Conservation (phyloP, 2,888 invertebrate genomes). For the Phoronis australis region DNA sequence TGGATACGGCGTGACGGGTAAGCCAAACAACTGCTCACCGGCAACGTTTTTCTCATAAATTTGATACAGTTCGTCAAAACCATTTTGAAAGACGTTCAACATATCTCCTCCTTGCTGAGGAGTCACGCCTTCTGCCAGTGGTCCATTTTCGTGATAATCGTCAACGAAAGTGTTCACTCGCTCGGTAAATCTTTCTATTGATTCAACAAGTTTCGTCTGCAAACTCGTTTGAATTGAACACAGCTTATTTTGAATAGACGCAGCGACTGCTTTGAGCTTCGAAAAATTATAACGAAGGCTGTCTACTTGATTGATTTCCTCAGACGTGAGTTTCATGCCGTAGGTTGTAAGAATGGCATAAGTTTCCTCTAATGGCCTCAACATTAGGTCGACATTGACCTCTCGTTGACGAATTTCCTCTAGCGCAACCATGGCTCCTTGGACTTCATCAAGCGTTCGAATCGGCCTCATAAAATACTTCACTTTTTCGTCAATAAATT, state of each 20-base stretch:
- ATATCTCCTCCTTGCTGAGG: slow-evolving; percentile 49
- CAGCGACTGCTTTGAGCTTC: slow-evolving; percentile 69
- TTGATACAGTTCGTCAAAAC: slow-evolving; percentile 47
- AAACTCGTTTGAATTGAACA: too few species aligned
- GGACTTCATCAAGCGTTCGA: slow-evolving; percentile 61
- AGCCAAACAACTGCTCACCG: slow-evolving; percentile 50
- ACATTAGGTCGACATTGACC: slow-evolving; percentile 64
- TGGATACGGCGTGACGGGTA: slow-evolving; percentile 45
- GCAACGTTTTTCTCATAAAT: slow-evolving; percentile 44
- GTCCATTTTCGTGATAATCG: too few species aligned
- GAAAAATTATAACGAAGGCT: slow-evolving; percentile 72
- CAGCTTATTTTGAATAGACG: too few species aligned
- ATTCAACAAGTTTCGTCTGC: too few species aligned
- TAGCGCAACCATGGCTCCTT: slow-evolving; percentile 74
- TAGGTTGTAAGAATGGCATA: slow-evolving; percentile 63
- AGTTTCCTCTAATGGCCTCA: slow-evolving; percentile 71
- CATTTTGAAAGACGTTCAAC: slow-evolving; percentile 36
- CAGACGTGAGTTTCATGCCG: slow-evolving; percentile 63
- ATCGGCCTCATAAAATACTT: slow-evolving; percentile 62
- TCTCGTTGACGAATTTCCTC: slow-evolving; percentile 67
- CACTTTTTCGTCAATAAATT: slow-evolving; percentile 72
- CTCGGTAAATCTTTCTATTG: too few species aligned
- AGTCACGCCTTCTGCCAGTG: slow-evolving; percentile 46
- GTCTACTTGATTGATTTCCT: slow-evolving; percentile 75
- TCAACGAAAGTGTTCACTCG: too few species aligned